phyloP scores from a whole-genome alignment of 2,888 invertebrate species.

The Polyommatus iphigenia region DNA sequence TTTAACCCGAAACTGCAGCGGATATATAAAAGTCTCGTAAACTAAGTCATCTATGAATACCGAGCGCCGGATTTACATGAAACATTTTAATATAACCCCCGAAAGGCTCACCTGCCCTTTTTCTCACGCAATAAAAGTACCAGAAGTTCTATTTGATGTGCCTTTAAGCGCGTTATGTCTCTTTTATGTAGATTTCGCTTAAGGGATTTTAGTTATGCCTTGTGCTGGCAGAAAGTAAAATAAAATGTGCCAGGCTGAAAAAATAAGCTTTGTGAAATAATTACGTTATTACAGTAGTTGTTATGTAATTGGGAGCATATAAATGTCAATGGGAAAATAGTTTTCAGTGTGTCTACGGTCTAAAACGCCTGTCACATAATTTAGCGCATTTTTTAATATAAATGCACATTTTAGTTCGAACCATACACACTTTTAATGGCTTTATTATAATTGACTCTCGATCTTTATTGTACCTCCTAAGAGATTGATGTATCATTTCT shows the following conservation, averaged over 20 bases:
- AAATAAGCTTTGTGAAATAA: not conserved
- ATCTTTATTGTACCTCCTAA: too few relatives aligned
- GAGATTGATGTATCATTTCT: too few relatives aligned
- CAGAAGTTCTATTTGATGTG: conserved; percentile 59
- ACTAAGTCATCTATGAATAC: conserved; percentile 73
- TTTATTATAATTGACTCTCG: too few relatives aligned
- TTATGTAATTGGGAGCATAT: too few relatives aligned
- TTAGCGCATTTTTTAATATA: too few relatives aligned
- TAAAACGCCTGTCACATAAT: too few relatives aligned
- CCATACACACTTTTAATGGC: too few relatives aligned
- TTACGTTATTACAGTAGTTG: not conserved
- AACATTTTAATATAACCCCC: conserved; percentile 76
- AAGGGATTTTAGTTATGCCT: conserved; percentile 13
- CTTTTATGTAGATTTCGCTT: conserved; percentile 22
- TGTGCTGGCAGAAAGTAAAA: not conserved
- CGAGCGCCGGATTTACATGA: conserved; percentile 76
- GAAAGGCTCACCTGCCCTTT: conserved; percentile 67
- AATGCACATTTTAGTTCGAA: too few relatives aligned
- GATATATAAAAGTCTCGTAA: conserved; percentile 41
- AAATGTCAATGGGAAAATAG: too few relatives aligned
- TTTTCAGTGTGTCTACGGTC: too few relatives aligned
- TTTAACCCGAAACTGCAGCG: conserved; percentile 40
- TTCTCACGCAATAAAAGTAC: conserved; percentile 72
- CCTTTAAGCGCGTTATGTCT: conserved; percentile 52
- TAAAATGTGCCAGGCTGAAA: not conserved